A percentile compares a stretch with the other conserved stretches of the same genome.
phyloP scores from a whole-genome alignment of 2,888 invertebrate species.

The Deroplatys truncata region DNA sequence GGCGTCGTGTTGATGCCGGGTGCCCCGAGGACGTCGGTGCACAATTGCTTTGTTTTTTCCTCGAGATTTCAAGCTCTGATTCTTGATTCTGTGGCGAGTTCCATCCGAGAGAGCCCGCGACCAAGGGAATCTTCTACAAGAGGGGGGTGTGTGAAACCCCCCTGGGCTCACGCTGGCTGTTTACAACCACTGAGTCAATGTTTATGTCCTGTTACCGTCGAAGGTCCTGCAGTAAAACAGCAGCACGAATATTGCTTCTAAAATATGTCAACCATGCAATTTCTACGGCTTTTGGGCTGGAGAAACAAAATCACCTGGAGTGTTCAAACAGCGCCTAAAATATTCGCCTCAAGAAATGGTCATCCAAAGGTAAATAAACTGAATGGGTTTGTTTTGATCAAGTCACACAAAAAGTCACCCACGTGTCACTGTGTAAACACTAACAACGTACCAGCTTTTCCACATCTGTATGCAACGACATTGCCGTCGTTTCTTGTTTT shows the following conservation, averaged over 20 bases:
- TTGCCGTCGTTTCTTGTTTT: background rate
- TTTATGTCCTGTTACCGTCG: no score
- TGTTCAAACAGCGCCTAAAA: no score
- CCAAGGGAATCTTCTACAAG: background rate
- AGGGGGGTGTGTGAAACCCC: background rate
- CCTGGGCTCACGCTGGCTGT: background rate
- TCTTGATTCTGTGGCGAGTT: background rate
- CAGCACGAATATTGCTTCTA: no score
- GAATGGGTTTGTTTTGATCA: no score
- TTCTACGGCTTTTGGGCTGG: no score
- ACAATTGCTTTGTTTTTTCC: background rate
- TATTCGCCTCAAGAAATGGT: no score
- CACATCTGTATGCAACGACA: no score
- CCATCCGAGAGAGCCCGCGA: background rate
- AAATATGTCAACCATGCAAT: no score
- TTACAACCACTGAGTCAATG: background rate
- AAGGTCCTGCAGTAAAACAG: background rate
- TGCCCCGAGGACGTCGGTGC: background rate
- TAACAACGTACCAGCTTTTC: background rate
- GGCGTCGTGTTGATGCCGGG: conserved; percentile 23
- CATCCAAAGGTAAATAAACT: background rate
- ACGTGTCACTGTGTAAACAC: background rate
- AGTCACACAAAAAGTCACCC: background rate
- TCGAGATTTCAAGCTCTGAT: background rate
- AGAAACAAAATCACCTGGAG: no score